Evolutionary conservation across 2,888 invertebrate species (phyloP).

Genomic region (Synergus itoensis): DNA sequence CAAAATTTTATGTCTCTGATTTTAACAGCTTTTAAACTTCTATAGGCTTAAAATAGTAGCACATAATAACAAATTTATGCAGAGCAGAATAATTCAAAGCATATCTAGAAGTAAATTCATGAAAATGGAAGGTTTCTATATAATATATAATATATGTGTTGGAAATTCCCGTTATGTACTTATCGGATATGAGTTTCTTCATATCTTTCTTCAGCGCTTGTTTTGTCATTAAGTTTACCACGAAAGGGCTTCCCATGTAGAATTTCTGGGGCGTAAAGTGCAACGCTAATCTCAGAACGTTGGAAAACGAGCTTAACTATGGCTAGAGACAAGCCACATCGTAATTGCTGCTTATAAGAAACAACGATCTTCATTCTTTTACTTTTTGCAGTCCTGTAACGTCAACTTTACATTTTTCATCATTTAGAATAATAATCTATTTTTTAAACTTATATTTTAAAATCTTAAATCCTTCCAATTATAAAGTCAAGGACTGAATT

Average conservation of each 20-base stretch:
- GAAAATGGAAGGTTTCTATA: background rate
- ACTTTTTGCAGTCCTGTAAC: background rate
- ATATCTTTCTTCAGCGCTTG: constrained; percentile 2
- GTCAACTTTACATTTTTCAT: background rate
- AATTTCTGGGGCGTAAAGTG: constrained; percentile 48
- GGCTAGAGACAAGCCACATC: constrained; percentile 43
- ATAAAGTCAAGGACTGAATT: too few relatives aligned
- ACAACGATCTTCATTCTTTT: background rate
- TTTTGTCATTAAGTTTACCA: constrained; percentile 43
- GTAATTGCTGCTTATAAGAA: constrained; percentile 29
- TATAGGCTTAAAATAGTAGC: too few relatives aligned
- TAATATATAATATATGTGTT: background rate
- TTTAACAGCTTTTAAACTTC: too few relatives aligned
- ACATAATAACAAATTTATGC: background rate
- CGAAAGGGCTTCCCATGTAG: constrained; percentile 44
- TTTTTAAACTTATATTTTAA: too few relatives aligned
- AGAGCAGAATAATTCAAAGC: background rate
- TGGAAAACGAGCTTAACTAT: constrained; percentile 49
- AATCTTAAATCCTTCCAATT: too few relatives aligned
- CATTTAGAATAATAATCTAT: background rate
- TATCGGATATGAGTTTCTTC: background rate
- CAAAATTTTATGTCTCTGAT: too few relatives aligned
- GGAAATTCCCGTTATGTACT: background rate
- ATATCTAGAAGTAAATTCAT: background rate
- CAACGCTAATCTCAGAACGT: constrained; percentile 52